Percentiles rank a stretch among this genome's conserved stretches.
Evolutionary conservation across 2,888 invertebrate genomes (phyloP).

Genomic region (Petrolisthes manimaculis): DNA sequence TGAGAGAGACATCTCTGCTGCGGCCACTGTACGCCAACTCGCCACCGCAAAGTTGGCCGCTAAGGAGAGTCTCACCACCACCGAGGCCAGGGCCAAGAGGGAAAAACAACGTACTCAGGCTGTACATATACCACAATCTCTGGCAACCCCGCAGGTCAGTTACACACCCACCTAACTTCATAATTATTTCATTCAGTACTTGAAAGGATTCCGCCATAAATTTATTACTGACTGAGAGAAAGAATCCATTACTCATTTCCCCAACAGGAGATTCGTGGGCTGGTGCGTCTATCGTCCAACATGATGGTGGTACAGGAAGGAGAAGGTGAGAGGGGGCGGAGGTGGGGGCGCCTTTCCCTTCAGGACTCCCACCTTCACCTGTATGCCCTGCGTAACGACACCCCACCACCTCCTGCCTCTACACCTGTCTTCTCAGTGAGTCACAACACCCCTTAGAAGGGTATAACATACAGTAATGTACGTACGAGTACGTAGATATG

Average conservation of each 20-base stretch:
- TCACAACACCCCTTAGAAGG: neutral
- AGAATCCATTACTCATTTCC: neutral
- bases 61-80: constrained; percentile 19
- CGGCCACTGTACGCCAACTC: constrained; percentile 41
- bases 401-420: constrained; percentile 34
- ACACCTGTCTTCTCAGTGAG: constrained; percentile 38
- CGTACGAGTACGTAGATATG: neutral
- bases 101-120: constrained; percentile 28
- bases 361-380: constrained; percentile 45
- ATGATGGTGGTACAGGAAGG: constrained; percentile 43
- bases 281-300: constrained; percentile 38
- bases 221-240: too few species aligned
- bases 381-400: constrained; percentile 25
- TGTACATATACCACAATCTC: neutral
- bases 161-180: neutral
- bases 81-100: constrained; percentile 5
- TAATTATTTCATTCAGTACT: neutral
- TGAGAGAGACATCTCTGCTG: constrained; percentile 30
- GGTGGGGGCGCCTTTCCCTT: constrained; percentile 42
- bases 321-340: neutral
- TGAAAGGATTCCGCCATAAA: too few species aligned
- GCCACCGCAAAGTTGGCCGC: constrained; percentile 50
- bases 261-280: constrained; percentile 37
- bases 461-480: neutral
- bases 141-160: constrained; percentile 31